Percentiles rank a stretch among this genome's conserved stretches.
Conservation (phyloP, 2,888 invertebrate genomes). For the Ormyrus thymus region DNA sequence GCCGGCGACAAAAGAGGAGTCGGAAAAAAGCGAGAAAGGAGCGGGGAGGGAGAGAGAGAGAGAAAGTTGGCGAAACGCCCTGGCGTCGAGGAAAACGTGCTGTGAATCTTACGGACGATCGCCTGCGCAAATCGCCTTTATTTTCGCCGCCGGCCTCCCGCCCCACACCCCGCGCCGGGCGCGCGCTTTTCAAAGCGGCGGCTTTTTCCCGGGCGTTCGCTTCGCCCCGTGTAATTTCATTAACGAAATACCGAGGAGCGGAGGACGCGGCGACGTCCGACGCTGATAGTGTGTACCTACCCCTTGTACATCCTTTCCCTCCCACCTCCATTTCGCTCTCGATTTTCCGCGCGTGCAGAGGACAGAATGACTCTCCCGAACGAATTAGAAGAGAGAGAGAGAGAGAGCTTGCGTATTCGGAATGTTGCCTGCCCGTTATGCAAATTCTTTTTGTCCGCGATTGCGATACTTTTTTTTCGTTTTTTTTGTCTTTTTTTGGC, state of each 20-base stretch:
- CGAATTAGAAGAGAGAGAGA: slow-evolving; percentile 24
- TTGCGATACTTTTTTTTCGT: background rate
- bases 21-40: slow-evolving; percentile 26
- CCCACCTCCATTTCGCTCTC: background rate
- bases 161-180: background rate
- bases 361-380: slow-evolving; percentile 1
- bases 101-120: slow-evolving; percentile 60
- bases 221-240: slow-evolving; percentile 60
- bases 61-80: slow-evolving; percentile 57
- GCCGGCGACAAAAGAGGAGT: slow-evolving; percentile 42
- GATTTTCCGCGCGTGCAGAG: background rate
- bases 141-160: slow-evolving; percentile 27
- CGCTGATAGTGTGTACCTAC: slow-evolving; percentile 17
- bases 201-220: slow-evolving; percentile 53
- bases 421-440: slow-evolving; percentile 28
- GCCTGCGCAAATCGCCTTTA: slow-evolving; percentile 30
- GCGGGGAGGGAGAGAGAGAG: background rate
- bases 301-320: slow-evolving; percentile 2
- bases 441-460: slow-evolving; percentile 12
- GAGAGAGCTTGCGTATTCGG: slow-evolving; percentile 7
- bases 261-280: background rate
- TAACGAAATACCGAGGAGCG: slow-evolving; percentile 58
- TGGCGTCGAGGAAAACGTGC: slow-evolving; percentile 58
- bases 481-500: background rate
- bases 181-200: slow-evolving; percentile 37